phyloP scores from a whole-genome alignment of 2,888 invertebrate genomes.

The Stramonita haemastoma region DNA sequence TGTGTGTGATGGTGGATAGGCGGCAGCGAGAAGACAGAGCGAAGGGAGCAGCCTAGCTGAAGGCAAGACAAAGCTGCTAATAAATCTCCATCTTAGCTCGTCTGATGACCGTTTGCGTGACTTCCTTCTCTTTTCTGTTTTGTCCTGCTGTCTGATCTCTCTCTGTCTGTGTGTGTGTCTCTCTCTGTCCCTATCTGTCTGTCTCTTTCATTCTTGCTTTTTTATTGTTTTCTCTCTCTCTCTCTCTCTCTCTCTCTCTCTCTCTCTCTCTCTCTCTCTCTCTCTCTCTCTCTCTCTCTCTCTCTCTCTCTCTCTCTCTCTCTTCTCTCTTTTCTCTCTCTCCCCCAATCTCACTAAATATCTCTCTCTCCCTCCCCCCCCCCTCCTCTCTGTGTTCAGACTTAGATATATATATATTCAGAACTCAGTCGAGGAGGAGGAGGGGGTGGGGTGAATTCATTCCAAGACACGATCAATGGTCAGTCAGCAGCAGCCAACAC shows the following conservation, averaged over 20 bases:
- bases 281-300: neutral
- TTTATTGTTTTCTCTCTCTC: neutral
- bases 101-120: constrained; percentile 35
- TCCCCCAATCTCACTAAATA: neutral
- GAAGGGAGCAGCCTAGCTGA: neutral
- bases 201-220: neutral
- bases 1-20: neutral
- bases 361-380: neutral
- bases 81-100: constrained; percentile 28
- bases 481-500: no score
- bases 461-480: no score
- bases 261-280: neutral
- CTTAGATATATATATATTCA: no score
- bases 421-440: no score
- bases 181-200: neutral
- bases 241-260: neutral
- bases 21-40: constrained; percentile 15
- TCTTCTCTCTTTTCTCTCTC: neutral
- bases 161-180: neutral
- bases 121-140: constrained; percentile 9
- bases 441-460: no score
- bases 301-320: neutral
- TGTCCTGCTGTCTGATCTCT: neutral
- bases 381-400: neutral
- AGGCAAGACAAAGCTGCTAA: constrained; percentile 8